These are phyloP conservation scores for Piezodorus guildinii DNA, from an alignment of 1,140 invertebrate genomes.

Conservation along the genomic window DNA sequence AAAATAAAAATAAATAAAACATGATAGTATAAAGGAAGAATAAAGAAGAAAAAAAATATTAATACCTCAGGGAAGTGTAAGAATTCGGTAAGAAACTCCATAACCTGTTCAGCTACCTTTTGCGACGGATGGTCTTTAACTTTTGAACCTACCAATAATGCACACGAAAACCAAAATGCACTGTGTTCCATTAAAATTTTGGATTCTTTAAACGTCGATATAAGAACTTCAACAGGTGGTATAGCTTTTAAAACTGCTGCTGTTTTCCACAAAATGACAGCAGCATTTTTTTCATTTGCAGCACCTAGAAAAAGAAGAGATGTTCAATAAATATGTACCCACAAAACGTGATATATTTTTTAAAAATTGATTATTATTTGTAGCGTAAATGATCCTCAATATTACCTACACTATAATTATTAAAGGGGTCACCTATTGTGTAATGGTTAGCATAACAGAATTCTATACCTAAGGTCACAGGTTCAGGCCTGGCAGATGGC, in stretches of 20 bases:
- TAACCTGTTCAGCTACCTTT: background rate
- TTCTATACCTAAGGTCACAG: no score
- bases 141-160: constrained; percentile 8
- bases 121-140: background rate
- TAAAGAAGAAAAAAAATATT: background rate
- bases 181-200: background rate
- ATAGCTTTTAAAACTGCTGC: background rate
- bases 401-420: no score
- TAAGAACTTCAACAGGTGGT: background rate
- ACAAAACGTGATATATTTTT: no score
- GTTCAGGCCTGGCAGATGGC: no score
- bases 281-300: background rate
- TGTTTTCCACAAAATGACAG: background rate
- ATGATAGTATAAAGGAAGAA: background rate
- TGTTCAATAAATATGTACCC: background rate
- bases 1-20: background rate
- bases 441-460: no score
- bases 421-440: no score
- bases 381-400: no score
- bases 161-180: constrained; percentile 2
- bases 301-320: background rate
- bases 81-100: background rate
- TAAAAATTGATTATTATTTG: no score
- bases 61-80: background rate
- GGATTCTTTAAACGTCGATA: background rate